Base-by-base conservation (phyloP, 2,888 invertebrate species). In the Drosophila eohydei region DNA sequence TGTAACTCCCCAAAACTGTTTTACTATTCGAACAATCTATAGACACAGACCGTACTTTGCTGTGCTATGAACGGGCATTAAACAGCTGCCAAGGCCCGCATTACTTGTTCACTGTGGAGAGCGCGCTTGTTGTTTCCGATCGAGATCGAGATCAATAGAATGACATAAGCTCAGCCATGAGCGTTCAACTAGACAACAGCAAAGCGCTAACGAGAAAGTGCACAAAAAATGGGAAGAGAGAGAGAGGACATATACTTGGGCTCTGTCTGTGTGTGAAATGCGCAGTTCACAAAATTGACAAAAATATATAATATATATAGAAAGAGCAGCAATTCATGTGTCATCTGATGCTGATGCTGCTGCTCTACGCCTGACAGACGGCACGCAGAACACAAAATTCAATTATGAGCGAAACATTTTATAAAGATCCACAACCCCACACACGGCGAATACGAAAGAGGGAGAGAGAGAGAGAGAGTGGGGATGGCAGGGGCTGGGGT, bases 101-200 rank as follows among this genome's bases (percentile, higher is more conserved):
- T 8, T 14, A 41, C 4, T 21, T 32, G 26, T 38, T 41, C 41
- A 5, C 32, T 71, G 67, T 64, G 62, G 36, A 69, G 68, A 67
- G 60, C 30, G 65, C 48, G 60, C 64, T 69, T 72, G 74, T 74
- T 72, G 74, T 78, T 80, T 71, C 71, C 88, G 74, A 82, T 87
- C 76, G 71, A 74, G 74, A 82, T 87, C 76, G 71, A 74, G 81
- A 80, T 80, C 88, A 88, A 83, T 78, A 68, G 80, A 80, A 88
- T 88, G 88, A 88, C 88, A 88, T 88, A 88, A 88, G 88, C 83
- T 72, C 59, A 64, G 55, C 54, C 71, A 71, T 73, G 73, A 73
- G 78, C 66, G 86, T 81, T 72, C 59, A 61, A 50, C 75, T 75
- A 75, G 65, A 78, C 74, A 76, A 48, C 50, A 74, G 54, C 54